A percentile compares a stretch with the other conserved stretches of the same genome.
Evolutionary conservation across 2,888 invertebrate genomes (phyloP).

Genomic region (Glomeris marginata): DNA sequence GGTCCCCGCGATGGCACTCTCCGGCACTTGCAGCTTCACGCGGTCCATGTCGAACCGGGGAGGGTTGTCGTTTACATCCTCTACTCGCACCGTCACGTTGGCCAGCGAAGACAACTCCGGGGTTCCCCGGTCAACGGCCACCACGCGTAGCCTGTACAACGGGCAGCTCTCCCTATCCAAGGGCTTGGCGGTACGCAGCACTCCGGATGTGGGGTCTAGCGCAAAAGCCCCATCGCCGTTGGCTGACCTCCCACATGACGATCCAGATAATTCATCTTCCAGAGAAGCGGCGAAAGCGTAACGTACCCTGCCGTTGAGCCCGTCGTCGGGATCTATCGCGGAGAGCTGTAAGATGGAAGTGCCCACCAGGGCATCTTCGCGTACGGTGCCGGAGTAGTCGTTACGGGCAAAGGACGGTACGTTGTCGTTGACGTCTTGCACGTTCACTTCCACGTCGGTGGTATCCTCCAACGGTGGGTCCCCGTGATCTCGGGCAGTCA

Average conservation of each 20-base stretch:
- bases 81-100: slow-evolving; percentile 53
- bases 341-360: slow-evolving; percentile 31
- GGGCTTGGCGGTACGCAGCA: slow-evolving; percentile 72
- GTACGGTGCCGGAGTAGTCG: slow-evolving; percentile 43
- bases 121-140: slow-evolving; percentile 78
- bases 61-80: slow-evolving; percentile 80
- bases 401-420: slow-evolving; percentile 55
- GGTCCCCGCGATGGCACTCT: slow-evolving; percentile 93
- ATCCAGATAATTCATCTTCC: slow-evolving; percentile 11
- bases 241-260: slow-evolving; percentile 25
- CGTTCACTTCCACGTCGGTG: slow-evolving; percentile 86
- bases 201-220: slow-evolving; percentile 81
- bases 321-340: slow-evolving; percentile 70
- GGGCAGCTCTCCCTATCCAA: slow-evolving; percentile 82
- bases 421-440: slow-evolving; percentile 94
- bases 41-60: slow-evolving; percentile 78
- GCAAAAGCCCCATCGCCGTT: slow-evolving; percentile 76
- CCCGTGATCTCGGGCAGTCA: slow-evolving; percentile 87
- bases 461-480: slow-evolving; percentile 79
- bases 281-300: slow-evolving; percentile 37
- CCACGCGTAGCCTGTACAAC: slow-evolving; percentile 65
- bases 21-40: slow-evolving; percentile 73
- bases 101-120: slow-evolving; percentile 40
- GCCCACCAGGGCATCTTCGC: slow-evolving; percentile 76
- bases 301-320: slow-evolving; percentile 70